These are phyloP conservation scores for Yponomeuta evonymella DNA, from an alignment of 2,888 invertebrate genomes.

Conservation along the genomic window DNA sequence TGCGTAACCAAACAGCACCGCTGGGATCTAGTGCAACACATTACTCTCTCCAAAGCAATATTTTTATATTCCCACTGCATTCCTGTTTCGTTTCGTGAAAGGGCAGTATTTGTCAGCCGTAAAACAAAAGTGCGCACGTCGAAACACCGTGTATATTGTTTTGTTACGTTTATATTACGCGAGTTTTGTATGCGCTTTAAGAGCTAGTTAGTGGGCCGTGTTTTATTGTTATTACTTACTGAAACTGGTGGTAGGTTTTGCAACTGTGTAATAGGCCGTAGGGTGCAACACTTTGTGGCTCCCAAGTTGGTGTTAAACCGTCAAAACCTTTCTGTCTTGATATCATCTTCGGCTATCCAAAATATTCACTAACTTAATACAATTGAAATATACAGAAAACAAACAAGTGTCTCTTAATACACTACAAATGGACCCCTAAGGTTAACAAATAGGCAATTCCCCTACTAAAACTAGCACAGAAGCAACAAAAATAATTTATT, in stretches of 20 bases:
- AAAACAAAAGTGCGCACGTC: constrained; percentile 49
- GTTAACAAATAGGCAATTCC: neutral
- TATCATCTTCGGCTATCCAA: too few species aligned
- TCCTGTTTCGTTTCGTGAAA: constrained; percentile 47
- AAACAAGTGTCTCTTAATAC: neutral
- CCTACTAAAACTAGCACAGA: neutral
- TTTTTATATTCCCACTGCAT: constrained; percentile 61
- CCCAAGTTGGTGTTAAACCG: too few species aligned
- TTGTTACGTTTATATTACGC: neutral
- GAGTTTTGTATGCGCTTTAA: constrained; percentile 15
- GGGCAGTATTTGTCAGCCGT: constrained; percentile 45
- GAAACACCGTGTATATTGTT: constrained; percentile 28
- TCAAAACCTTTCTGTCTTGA: too few species aligned
- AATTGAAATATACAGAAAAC: neutral
- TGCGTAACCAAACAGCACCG: constrained; percentile 43
- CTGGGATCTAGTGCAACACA: constrained; percentile 46
- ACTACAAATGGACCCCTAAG: neutral
- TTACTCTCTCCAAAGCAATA: constrained; percentile 45
- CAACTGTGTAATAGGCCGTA: neutral
- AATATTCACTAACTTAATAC: neutral
- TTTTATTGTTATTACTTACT: neutral
- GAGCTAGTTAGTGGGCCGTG: neutral
- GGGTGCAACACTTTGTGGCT: too few species aligned
- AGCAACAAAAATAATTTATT: neutral
- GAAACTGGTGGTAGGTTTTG: neutral